These are phyloP conservation scores for Morpho deidamia DNA, from an alignment of 2,888 invertebrate species.

Conservation along the genomic window DNA sequence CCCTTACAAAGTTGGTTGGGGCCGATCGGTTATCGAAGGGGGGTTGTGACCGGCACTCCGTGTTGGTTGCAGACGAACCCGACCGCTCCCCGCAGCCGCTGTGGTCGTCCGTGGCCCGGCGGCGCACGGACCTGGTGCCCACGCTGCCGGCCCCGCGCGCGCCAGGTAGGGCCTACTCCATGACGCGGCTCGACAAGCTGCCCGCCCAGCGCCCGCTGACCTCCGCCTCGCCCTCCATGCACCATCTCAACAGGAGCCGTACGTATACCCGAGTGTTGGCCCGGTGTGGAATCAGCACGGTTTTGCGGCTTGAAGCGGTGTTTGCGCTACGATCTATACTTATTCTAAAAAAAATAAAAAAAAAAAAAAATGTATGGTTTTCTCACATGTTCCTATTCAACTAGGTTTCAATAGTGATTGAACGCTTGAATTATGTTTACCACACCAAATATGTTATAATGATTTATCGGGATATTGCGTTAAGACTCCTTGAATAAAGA, in stretches of 20 bases:
- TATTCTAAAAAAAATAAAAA: not conserved
- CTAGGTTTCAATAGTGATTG: too few relatives aligned
- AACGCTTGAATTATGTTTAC: too few relatives aligned
- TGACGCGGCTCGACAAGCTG: constrained; percentile 90
- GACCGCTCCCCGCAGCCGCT: constrained; percentile 70
- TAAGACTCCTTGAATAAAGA: too few relatives aligned
- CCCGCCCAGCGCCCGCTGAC: constrained; percentile 42
- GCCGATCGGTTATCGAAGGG: too few relatives aligned
- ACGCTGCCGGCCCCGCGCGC: constrained; percentile 84
- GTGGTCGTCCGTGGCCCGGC: constrained; percentile 89
- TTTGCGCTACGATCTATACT: not conserved
- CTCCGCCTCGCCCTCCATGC: constrained; percentile 52
- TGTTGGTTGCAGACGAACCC: constrained; percentile 52
- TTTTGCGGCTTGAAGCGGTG: not conserved
- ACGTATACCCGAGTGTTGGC: constrained; percentile 32
- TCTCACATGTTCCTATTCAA: too few relatives aligned
- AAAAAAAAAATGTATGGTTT: too few relatives aligned
- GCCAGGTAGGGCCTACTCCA: constrained; percentile 91
- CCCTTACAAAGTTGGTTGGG: not conserved
- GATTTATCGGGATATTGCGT: too few relatives aligned
- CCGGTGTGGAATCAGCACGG: constrained; percentile 6
- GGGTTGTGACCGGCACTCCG: not conserved
- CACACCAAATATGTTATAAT: too few relatives aligned
- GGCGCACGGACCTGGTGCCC: constrained; percentile 94
- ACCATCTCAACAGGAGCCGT: constrained; percentile 62